phyloP scores from a whole-genome alignment of 2,797 vertebrate genomes.

The Fringilla coelebs region DNA sequence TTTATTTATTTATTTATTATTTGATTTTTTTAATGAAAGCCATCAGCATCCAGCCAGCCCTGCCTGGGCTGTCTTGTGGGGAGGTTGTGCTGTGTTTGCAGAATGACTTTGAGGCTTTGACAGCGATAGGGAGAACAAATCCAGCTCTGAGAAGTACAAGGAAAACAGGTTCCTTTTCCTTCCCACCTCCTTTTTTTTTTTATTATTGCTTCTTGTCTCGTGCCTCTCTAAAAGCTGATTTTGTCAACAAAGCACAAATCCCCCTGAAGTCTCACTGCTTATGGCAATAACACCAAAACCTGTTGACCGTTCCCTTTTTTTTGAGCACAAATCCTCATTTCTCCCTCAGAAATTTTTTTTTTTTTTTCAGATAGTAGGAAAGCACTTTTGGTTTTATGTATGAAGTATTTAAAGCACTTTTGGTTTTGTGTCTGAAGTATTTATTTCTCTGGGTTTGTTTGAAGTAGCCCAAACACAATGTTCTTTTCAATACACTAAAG shows the following conservation, averaged over 20 bases:
- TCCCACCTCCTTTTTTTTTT: background rate
- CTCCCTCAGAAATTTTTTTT: background rate
- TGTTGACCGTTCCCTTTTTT: background rate
- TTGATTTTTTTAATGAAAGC: background rate
- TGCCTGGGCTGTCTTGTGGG: conserved; percentile 43
- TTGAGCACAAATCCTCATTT: background rate
- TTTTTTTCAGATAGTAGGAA: background rate
- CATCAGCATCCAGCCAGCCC: background rate
- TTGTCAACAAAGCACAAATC: background rate
- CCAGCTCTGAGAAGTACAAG: background rate
- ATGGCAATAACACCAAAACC: background rate
- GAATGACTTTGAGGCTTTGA: background rate
- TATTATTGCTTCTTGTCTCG: background rate
- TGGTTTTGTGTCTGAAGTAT: background rate
- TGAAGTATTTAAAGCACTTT: background rate
- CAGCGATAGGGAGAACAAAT: background rate
- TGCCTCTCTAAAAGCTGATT: background rate
- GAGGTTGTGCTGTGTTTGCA: conserved; percentile 44
- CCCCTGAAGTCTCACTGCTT: background rate
- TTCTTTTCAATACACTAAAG: background rate
- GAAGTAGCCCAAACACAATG: background rate
- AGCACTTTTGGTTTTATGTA: background rate
- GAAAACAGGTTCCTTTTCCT: background rate
- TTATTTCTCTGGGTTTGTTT: background rate
- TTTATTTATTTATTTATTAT: background rate